These are phyloP conservation scores for Diarsia mendica DNA, from an alignment of 2,888 invertebrate species.

Conservation along the genomic window DNA sequence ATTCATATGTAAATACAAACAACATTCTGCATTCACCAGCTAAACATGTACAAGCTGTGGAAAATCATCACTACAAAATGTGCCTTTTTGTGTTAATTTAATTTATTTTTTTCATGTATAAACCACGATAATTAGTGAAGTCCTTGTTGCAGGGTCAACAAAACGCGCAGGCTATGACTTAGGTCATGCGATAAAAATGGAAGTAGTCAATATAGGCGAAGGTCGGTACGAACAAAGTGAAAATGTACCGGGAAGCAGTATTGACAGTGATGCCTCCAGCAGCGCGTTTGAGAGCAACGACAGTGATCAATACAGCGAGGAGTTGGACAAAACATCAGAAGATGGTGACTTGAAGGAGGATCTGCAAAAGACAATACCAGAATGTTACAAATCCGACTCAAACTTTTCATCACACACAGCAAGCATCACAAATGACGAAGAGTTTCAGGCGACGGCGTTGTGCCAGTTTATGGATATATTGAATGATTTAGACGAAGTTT, in stretches of 20 bases:
- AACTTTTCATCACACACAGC: constrained; percentile 84
- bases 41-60: constrained; percentile 84
- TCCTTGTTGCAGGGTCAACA: constrained; percentile 84
- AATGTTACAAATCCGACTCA: constrained; percentile 87
- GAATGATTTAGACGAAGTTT: constrained; percentile 90
- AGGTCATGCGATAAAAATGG: constrained; percentile 88
- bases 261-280: constrained; percentile 83
- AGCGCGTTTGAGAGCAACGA: constrained; percentile 80
- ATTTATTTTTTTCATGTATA: constrained; percentile 24
- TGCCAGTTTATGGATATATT: constrained; percentile 90
- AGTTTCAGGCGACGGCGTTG: constrained; percentile 87
- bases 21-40: constrained; percentile 63
- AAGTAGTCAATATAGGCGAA: constrained; percentile 83
- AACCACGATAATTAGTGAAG: constrained; percentile 58
- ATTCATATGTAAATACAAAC: constrained; percentile 78
- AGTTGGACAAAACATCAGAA: constrained; percentile 80
- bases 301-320: constrained; percentile 77
- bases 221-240: constrained; percentile 84
- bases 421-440: constrained; percentile 86
- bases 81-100: constrained; percentile 69
- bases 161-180: constrained; percentile 85
- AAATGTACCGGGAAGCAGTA: constrained; percentile 80
- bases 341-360: constrained; percentile 86
- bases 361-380: constrained; percentile 85
- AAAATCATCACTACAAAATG: constrained; percentile 81